Conservation (phyloP, 2,888 invertebrate genomes). For the Limnephilus auricula region DNA sequence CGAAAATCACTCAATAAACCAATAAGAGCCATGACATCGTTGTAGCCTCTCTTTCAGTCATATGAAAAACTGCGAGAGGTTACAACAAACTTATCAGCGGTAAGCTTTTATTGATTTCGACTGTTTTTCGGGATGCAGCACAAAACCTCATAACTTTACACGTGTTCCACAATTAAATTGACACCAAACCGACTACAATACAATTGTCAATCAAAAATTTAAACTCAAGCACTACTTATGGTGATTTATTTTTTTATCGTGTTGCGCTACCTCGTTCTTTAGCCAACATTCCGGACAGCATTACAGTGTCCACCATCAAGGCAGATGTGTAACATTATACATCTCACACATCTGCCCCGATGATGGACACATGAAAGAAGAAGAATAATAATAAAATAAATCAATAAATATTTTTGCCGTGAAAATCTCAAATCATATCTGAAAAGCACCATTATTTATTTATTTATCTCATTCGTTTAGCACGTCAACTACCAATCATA, state of each 20-base stretch:
- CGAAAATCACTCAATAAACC: not conserved
- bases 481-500: not conserved
- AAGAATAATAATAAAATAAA: no score
- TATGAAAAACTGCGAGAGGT: not conserved
- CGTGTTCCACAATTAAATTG: not conserved
- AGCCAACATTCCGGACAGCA: no score
- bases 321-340: no score
- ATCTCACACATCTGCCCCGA: no score
- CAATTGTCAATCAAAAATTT: not conserved
- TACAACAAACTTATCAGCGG: not conserved
- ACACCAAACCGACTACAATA: not conserved
- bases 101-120: not conserved
- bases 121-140: not conserved
- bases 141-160: not conserved
- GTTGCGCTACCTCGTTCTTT: no score
- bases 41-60: not conserved
- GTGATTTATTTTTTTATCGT: no score
- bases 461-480: not conserved
- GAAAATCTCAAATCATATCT: no score
- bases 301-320: no score
- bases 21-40: not conserved
- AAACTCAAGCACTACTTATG: not conserved
- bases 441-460: not conserved
- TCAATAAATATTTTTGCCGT: no score
- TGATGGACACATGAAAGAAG: no score